Evolutionary conservation across 2,888 invertebrate species (phyloP), one percentile per base, ranked within the genome.

Genomic region (Philaethria dido): DNA sequence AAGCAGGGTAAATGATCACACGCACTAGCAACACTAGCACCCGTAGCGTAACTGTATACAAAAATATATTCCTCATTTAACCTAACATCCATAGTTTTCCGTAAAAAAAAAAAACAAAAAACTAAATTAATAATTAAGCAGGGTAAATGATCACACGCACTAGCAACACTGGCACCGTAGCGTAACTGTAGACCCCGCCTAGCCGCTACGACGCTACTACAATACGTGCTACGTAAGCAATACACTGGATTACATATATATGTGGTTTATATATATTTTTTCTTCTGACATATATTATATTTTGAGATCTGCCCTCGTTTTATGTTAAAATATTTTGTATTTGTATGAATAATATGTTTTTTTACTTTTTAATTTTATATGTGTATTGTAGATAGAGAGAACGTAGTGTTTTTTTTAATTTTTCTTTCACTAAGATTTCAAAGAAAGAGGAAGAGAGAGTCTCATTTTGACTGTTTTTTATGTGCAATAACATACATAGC

Each of bases 161-260:
- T 29, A 55, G 87, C 82, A 87, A 83, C 84, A 77, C 80, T 62
- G 72, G 65, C 36, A 75, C 80, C 83, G 81, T 85, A 81, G 83
- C 84, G 84, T 82, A 81, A 77, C 75, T 78, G 75, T 85, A 87
- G 85, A 85, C 87, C 87, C 88, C 89, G 87, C 88, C 88, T 42
- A 14, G 57, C 22, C 86, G 88, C 79, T 73, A 75, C 76, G 74
- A 64, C 66, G 76, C 75, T 79, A 78, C 76, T 73, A 13, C 64
- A 67, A 74, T 71, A 69, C 64, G 54, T 64, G 62, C 71, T 69
- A 73, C 72, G 72, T 52, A 29, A 52, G 52, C 52, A 52, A 33
- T 52, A 52, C 52, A 52, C 29, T 52, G 52, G 52, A 52, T 52
- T 33, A 52, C 52, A 39, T n/a, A 57, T 39, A 39, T n/a, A 42